phyloP scores from a whole-genome alignment of 92 coral and sea anemone genomes.

The Paragorgia papillata region DNA sequence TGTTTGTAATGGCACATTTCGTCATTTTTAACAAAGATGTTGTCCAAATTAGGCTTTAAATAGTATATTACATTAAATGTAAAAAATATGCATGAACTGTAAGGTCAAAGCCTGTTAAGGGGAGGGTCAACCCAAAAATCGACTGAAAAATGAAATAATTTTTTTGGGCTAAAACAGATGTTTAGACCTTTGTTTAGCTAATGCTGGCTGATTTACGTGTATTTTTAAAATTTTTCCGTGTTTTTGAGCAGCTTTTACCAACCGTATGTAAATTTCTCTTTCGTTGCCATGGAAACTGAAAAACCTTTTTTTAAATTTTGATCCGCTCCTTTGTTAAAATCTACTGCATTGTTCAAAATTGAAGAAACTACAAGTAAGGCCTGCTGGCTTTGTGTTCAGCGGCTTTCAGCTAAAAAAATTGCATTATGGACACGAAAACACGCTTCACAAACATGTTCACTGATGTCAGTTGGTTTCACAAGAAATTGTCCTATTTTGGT shows the following conservation, averaged over 20 bases:
- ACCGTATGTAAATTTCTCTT: slow-evolving; percentile 2
- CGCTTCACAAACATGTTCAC: not conserved
- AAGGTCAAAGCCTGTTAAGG: too few relatives aligned
- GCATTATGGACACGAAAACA: slow-evolving; percentile 3
- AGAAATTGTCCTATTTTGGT: not conserved
- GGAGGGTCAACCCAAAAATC: not conserved
- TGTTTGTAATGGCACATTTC: too few relatives aligned
- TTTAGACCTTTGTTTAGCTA: slow-evolving; percentile 22
- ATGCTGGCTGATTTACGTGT: slow-evolving; percentile 15
- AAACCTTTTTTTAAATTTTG: not conserved
- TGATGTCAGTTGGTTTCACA: slow-evolving; percentile 11
- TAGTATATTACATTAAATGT: too few relatives aligned
- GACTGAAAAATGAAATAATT: not conserved
- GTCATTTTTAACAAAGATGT: too few relatives aligned
- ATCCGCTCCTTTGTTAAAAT: too few relatives aligned
- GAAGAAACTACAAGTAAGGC: slow-evolving; percentile 17
- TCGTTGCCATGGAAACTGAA: slow-evolving; percentile 28
- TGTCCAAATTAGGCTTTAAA: too few relatives aligned
- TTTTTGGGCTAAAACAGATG: not conserved
- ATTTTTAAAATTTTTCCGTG: not conserved
- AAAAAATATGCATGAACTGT: too few relatives aligned
- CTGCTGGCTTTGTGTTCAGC: slow-evolving; percentile 24
- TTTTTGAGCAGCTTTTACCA: slow-evolving; percentile 7
- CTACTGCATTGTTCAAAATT: slow-evolving; percentile 5
- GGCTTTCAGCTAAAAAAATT: not conserved